phyloP scores from a whole-genome alignment of 1,140 invertebrate species.

The Scaptomyza hsui region DNA sequence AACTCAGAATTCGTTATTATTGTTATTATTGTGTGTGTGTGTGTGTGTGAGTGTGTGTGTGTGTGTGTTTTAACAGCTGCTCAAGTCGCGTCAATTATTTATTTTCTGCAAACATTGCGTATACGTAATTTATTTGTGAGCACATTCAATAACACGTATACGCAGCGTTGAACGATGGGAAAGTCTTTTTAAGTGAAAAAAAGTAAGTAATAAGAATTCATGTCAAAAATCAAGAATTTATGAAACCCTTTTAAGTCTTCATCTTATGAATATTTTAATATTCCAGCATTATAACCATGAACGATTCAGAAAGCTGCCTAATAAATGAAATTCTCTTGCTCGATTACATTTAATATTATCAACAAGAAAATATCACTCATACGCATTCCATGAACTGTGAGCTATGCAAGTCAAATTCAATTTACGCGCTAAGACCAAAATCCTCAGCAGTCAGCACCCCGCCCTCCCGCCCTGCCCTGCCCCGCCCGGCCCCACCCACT shows the following conservation, averaged over 20 bases:
- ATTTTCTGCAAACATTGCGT: slow-evolving; percentile 59
- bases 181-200: neutral
- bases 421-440: slow-evolving; percentile 40
- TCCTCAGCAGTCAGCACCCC: neutral
- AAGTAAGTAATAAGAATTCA: too few relatives aligned
- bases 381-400: slow-evolving; percentile 19
- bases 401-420: slow-evolving; percentile 57
- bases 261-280: neutral
- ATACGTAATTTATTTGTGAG: slow-evolving; percentile 53
- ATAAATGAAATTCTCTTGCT: neutral
- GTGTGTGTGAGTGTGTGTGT: neutral
- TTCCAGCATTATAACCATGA: neutral
- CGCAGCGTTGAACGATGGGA: neutral
- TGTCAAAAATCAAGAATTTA: too few relatives aligned
- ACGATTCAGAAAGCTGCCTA: neutral
- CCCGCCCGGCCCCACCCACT: neutral
- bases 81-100: slow-evolving; percentile 46
- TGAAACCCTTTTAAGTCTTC: neutral
- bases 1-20: neutral
- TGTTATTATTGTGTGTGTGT: slow-evolving; percentile 15
- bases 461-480: neutral
- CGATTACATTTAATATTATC: slow-evolving; percentile 4
- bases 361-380: slow-evolving; percentile 11
- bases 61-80: slow-evolving; percentile 31
- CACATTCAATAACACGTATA: slow-evolving; percentile 32